Evolutionary conservation across 2,797 vertebrate genomes (phyloP), one percentile per base, ranked within the genome.

Genomic region (Chaunax sp.): DNA sequence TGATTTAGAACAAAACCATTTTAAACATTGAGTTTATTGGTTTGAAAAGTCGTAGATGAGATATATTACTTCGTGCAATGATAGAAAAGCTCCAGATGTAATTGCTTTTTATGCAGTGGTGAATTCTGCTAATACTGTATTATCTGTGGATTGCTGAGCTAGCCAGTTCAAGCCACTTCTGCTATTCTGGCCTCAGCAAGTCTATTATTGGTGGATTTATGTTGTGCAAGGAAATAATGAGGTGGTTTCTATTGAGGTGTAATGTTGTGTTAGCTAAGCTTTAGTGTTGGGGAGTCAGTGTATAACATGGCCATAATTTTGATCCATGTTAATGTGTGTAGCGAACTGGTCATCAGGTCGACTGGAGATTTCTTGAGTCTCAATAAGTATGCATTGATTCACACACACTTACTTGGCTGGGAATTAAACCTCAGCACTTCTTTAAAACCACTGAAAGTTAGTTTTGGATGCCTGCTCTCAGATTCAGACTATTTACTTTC

Each of bases 191-290:
- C 52, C 53, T 44, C 12, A 69, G 50, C 2, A 0, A 51, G 33
- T 22, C 19, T 60, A 47, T 71, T 71, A 69, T 54, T 55, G 26
- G 16, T 59, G 23, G 19, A 63, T 69, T 72, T 45, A 58, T 49
- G 15, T 46, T 45, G 46, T 49, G 44, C 5, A 22, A 35, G 33
- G 45, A 67, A 35, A 57, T 54, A 18, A 40, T 35, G 40, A 13
- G 16, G 19, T 41, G 6, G 18, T 60, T 60, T 75, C 12, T 45
- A 3, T 6, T 62, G 49, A 52, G 50, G 20, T 52, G 11, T 53
- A 49, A 40, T 40, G 15, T 15, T 22, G 23, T 43, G 64, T 8
- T 8, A 43, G 28, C 19, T 46, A 25, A 60, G 45, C 3, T 18
- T 57, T 57, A 7, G 12, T 12, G 22, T 20, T 16, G 5, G 38